Percentiles rank a stretch among this genome's conserved stretches.
These are phyloP conservation scores for Takifugu rubripes DNA, from an alignment of 2,797 vertebrate genomes.

Conservation along the genomic window DNA sequence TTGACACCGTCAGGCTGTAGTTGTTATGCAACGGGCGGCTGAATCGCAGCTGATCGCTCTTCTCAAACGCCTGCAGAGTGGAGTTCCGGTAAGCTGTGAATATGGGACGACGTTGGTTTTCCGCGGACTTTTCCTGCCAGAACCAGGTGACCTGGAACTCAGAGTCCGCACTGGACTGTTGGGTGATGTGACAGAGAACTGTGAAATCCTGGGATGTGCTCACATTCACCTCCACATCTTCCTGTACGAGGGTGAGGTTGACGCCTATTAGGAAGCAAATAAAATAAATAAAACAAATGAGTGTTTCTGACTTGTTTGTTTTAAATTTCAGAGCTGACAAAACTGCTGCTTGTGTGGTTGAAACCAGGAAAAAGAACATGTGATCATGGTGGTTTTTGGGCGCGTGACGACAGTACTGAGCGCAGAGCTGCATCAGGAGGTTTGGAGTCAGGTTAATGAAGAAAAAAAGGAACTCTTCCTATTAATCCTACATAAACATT, in stretches of 20 bases:
- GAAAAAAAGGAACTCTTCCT: neutral
- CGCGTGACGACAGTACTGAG: too few species aligned
- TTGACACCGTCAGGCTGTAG: slow-evolving; percentile 52
- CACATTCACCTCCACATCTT: slow-evolving; percentile 26
- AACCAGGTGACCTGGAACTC: slow-evolving; percentile 65
- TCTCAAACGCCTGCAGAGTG: slow-evolving; percentile 33
- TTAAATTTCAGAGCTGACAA: too few species aligned
- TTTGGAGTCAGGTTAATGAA: too few species aligned
- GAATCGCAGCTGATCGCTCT: slow-evolving; percentile 39
- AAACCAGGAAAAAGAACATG: too few species aligned
- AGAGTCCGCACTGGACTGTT: slow-evolving; percentile 41
- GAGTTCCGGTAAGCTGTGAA: slow-evolving; percentile 54
- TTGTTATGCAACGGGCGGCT: slow-evolving; percentile 33
- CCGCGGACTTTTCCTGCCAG: slow-evolving; percentile 17
- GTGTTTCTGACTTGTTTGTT: too few species aligned
- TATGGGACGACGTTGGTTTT: slow-evolving; percentile 17
- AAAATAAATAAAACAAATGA: neutral
- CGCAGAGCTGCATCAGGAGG: too few species aligned
- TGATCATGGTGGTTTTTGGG: too few species aligned
- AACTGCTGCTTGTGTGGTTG: too few species aligned
- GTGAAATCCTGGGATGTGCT: slow-evolving; percentile 35
- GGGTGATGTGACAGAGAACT: slow-evolving; percentile 47
- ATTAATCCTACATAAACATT: neutral
- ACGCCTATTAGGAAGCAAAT: slow-evolving; percentile 31
- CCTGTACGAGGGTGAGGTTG: slow-evolving; percentile 29